Percentiles rank a stretch among this genome's conserved stretches.
Evolutionary conservation across 2,888 invertebrate species (phyloP).

Genomic region (Temnothorax rugatulus): DNA sequence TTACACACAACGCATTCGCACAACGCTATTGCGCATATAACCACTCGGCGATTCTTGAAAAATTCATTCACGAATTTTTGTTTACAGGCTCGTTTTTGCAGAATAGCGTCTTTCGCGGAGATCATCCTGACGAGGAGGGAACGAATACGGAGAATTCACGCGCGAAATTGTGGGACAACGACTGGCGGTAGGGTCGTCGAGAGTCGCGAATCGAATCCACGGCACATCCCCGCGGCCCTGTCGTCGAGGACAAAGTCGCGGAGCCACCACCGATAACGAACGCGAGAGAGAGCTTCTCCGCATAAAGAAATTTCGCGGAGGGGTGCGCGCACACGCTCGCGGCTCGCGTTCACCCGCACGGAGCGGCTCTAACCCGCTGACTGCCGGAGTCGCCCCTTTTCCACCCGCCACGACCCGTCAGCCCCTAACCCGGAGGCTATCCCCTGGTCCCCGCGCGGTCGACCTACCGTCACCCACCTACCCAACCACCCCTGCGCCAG

Average conservation of each 20-base stretch:
- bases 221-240: background rate
- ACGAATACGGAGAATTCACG: background rate
- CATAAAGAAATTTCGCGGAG: background rate
- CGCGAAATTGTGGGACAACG: background rate
- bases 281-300: background rate
- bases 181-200: background rate
- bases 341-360: constrained; percentile 76
- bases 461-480: constrained; percentile 53
- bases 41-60: background rate
- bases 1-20: constrained; percentile 19
- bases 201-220: constrained; percentile 1
- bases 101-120: background rate
- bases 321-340: constrained; percentile 45
- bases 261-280: background rate
- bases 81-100: background rate
- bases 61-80: background rate
- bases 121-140: background rate
- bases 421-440: constrained; percentile 67
- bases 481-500: constrained; percentile 33
- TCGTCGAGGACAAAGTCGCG: background rate
- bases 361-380: constrained; percentile 83
- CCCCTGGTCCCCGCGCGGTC: constrained; percentile 61
- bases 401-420: constrained; percentile 78
- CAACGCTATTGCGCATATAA: too few species aligned
- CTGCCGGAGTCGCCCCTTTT: constrained; percentile 83